A percentile compares a stretch with the other conserved stretches of the same genome.
Conservation (phyloP, 2,113 vertebrate species). For the Pycnonotus jocosus region DNA sequence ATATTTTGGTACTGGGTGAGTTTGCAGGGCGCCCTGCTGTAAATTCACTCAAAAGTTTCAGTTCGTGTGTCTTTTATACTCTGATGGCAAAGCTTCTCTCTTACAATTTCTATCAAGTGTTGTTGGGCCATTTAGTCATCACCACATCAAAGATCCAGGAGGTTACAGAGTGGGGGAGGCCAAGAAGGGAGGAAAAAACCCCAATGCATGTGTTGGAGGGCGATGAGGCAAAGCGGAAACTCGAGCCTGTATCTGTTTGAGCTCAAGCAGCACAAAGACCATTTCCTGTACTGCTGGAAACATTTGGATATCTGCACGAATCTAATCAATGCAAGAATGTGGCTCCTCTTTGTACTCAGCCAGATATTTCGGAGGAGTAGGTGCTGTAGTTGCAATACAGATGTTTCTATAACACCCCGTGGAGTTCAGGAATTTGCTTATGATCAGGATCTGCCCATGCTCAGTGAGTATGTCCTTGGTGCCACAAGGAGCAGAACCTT, state of each 20-base stretch:
- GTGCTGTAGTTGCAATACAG: slow-evolving; percentile 37
- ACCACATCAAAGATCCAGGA: slow-evolving; percentile 57
- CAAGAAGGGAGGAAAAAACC: neutral
- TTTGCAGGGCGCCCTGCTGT: neutral
- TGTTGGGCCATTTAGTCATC: neutral
- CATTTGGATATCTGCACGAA: slow-evolving; percentile 54
- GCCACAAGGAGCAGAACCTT: neutral
- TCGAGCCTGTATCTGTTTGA: neutral
- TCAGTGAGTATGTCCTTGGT: neutral
- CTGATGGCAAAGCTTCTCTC: neutral
- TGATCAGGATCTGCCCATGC: neutral
- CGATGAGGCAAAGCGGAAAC: slow-evolving; percentile 28
- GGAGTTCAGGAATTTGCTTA: slow-evolving; percentile 46
- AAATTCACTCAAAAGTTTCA: neutral
- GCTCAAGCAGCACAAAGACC: slow-evolving; percentile 33
- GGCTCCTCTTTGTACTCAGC: slow-evolving; percentile 62
- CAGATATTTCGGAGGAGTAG: slow-evolving; percentile 47
- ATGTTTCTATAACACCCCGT: slow-evolving; percentile 52
- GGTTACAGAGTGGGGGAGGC: neutral
- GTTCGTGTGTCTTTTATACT: neutral
- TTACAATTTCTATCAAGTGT: neutral
- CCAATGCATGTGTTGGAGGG: neutral
- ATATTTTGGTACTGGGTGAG: neutral
- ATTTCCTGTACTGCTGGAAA: slow-evolving; percentile 62
- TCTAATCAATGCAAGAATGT: slow-evolving; percentile 69